Conservation (phyloP, 1,140 invertebrate genomes). For the Drosophila serrata region DNA sequence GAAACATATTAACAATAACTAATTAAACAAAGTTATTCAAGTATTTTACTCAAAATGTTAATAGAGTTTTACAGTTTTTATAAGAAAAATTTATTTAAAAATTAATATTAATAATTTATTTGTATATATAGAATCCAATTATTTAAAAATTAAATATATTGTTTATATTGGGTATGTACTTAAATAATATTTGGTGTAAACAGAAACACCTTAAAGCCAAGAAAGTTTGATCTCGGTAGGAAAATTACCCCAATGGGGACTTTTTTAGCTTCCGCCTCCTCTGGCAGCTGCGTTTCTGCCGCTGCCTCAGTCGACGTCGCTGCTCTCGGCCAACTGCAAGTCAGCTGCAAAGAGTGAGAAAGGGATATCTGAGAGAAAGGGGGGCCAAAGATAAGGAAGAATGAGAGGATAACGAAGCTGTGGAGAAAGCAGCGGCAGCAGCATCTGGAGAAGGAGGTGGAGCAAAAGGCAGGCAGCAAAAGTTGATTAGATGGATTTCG, state of each 20-base stretch:
- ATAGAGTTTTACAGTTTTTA: too few relatives aligned
- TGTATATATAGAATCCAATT: too few relatives aligned
- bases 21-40: too few relatives aligned
- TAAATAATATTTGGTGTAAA: background rate
- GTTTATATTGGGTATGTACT: background rate
- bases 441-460: background rate
- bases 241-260: constrained; percentile 1
- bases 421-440: background rate
- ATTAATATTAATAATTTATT: too few relatives aligned
- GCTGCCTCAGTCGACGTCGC: constrained; percentile 40
- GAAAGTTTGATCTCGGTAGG: background rate
- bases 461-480: constrained; percentile 69
- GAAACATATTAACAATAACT: background rate
- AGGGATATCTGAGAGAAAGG: constrained; percentile 16
- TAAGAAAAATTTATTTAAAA: too few relatives aligned
- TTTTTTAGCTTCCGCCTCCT: constrained; percentile 6
- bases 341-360: constrained; percentile 7
- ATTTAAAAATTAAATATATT: background rate
- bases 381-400: background rate
- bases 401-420: background rate
- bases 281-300: constrained; percentile 9
- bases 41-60: too few relatives aligned
- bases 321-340: constrained; percentile 36
- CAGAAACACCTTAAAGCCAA: background rate
- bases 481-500: constrained; percentile 86